Evolutionary conservation across 2,113 vertebrate genomes (phyloP).

Genomic region (Thamnophis sirtalis): DNA sequence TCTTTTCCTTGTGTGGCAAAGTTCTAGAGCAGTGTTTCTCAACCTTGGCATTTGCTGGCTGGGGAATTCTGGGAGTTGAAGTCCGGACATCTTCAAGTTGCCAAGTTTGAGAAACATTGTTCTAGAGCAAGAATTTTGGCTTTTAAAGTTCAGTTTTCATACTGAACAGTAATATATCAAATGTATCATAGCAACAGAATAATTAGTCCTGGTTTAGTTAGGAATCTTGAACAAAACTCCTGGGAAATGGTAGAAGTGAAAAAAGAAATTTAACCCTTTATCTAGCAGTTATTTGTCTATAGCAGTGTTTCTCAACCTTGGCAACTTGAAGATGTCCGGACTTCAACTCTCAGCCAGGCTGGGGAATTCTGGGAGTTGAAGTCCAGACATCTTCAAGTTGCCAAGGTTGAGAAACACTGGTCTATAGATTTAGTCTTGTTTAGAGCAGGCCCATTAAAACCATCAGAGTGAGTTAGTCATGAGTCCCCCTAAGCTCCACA

Average conservation of each 20-base stretch:
- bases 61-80: too few relatives aligned
- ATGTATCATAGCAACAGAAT: not conserved
- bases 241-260: not conserved
- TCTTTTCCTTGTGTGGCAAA: slow-evolving; percentile 22
- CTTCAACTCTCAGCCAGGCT: too few relatives aligned
- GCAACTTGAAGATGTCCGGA: too few relatives aligned
- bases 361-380: too few relatives aligned
- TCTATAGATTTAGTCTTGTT: not conserved
- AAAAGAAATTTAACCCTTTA: not conserved
- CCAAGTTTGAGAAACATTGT: too few relatives aligned
- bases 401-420: too few relatives aligned
- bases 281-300: not conserved
- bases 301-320: too few relatives aligned
- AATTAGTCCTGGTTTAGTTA: not conserved
- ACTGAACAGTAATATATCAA: not conserved
- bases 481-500: not conserved
- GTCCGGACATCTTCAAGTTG: too few relatives aligned
- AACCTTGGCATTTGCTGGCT: too few relatives aligned
- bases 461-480: not conserved
- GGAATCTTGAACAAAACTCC: not conserved
- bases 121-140: not conserved
- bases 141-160: not conserved
- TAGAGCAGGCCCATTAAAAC: not conserved
- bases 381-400: too few relatives aligned
- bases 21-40: not conserved